phyloP scores from a whole-genome alignment of 2,113 vertebrate genomes.

The Diglossa brunneiventris region DNA sequence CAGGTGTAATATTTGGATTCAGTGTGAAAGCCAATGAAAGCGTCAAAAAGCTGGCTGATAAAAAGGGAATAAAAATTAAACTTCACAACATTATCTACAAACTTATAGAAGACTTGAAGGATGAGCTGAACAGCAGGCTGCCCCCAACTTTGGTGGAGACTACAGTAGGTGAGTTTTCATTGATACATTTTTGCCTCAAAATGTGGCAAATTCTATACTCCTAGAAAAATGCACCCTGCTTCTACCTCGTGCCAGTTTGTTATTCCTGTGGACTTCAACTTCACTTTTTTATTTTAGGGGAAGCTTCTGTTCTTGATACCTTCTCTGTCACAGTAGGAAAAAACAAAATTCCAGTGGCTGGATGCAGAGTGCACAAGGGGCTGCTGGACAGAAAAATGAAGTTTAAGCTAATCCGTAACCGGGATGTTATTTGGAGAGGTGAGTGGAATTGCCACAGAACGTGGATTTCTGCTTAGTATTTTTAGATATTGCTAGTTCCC shows the following conservation, averaged over 20 bases:
- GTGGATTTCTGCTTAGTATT: accelerated
- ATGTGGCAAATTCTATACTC: neutral
- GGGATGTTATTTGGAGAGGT: slow-evolving; percentile 88
- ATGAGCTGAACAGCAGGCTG: slow-evolving; percentile 81
- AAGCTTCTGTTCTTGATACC: slow-evolving; percentile 82
- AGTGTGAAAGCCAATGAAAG: slow-evolving; percentile 78
- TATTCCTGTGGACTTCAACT: neutral
- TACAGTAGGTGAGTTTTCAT: slow-evolving; percentile 73
- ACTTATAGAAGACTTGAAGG: slow-evolving; percentile 87
- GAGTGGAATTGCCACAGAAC: neutral
- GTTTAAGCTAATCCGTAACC: slow-evolving; percentile 82
- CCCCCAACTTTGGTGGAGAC: slow-evolving; percentile 66
- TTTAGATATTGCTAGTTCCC: neutral
- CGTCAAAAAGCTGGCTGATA: slow-evolving; percentile 81
- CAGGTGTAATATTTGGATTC: slow-evolving; percentile 91
- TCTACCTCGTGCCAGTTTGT: neutral
- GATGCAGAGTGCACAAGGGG: slow-evolving; percentile 92
- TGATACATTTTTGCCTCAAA: neutral
- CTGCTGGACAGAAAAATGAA: slow-evolving; percentile 81
- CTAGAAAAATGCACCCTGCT: neutral
- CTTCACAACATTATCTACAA: slow-evolving; percentile 89
- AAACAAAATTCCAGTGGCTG: slow-evolving; percentile 87
- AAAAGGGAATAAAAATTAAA: slow-evolving; percentile 80
- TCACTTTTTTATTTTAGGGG: slow-evolving; percentile 67
- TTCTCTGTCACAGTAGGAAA: slow-evolving; percentile 88